Evolutionary conservation across 2,797 vertebrate genomes (phyloP), one percentile per base, ranked within the genome.

Genomic region (Malacoraja senta): DNA sequence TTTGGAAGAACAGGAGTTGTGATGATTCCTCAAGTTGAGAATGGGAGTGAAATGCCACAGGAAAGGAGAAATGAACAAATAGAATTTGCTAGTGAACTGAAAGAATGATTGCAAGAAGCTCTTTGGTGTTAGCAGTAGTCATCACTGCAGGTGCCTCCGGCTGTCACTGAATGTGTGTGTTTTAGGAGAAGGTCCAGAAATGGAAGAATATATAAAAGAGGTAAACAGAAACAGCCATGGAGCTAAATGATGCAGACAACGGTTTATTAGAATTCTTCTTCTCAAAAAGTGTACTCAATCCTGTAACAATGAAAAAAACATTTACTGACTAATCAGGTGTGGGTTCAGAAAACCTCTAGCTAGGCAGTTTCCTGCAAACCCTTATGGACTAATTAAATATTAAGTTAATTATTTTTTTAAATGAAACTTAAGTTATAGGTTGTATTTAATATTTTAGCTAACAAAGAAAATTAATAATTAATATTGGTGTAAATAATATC

Each of bases 401-500:
- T 53, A 72, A 29, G 12, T 32, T 92, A 74, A 74, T 76, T 76
- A 17, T 74, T 74, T 91, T 26, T 21, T 44, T 29, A 91, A 76
- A 72, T 74, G 72, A 7, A 92, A 92, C 24, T 58, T 76, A 92
- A 74, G 90, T 76, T 92, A 58, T 74, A 15, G 90, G 74, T 92
- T 92, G 72, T 44, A 92, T 92, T 92, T 19, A 26, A 92, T 76
- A 58, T n/a, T 92, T 58, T 26, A 72, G 65, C 90, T 44, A 92
- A 76, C 44, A 58, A 76, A 76, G 90, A 92, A 92, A 92, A 92
- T 92, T 92, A 92, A 92, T 91, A 53, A 74, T 92, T 76, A 92
- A 92, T 92, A 92, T 74, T 92, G 12, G 38, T 92, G 26, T 29
- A 76, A 71, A 92, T 76, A 92, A 92, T 76, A 76, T 92, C 38